Base-by-base conservation (phyloP, 1,140 invertebrate genomes). In the Pristionchus pacificus region DNA sequence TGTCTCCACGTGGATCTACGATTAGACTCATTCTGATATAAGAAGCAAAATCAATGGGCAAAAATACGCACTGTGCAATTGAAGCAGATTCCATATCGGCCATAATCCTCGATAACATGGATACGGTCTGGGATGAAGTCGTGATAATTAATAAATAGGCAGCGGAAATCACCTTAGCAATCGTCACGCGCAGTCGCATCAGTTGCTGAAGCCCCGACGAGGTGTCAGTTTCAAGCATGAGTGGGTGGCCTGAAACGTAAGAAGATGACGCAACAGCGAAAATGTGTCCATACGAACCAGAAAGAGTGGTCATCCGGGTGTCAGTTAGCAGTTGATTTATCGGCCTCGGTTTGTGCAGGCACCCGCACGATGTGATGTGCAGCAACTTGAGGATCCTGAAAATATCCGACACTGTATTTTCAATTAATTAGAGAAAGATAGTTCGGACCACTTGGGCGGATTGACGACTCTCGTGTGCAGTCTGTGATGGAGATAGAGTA, bases 371-470 rank as follows among this genome's bases (percentile, higher is more conserved):
- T 10, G 38, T 49, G 6, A 49, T 49, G 38, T 6, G 6, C 38
- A 49, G 38, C 6, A 19, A 6, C 19, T 49, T 49, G 6, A 10
- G 38, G 38, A 49, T 19, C 38, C 38, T 49, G 38, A 49, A 49
- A n/a, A n/a, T n/a, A n/a, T n/a, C n/a, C n/a, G n/a, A n/a, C n/a
- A n/a, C n/a, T n/a, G n/a, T n/a, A n/a, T n/a, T n/a, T n/a, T n/a
- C n/a, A n/a, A n/a, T n/a, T n/a, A n/a, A n/a, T n/a, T n/a, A n/a
- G n/a, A n/a, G n/a, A n/a, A 49, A 49, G n/a, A n/a, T n/a, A n/a
- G n/a, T 49, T 49, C 38, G 38, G 15, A 73, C 71, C 71, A 73
- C 10, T 38, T 49, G 6, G 66, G 71, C 6, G 71, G 71, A 31
- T 55, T 59, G 29, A 69, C 64, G 25, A 59, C 25, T 33, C 66